Evolutionary conservation across 2,113 vertebrate species (phyloP).

Genomic region (Tringa solitaria): DNA sequence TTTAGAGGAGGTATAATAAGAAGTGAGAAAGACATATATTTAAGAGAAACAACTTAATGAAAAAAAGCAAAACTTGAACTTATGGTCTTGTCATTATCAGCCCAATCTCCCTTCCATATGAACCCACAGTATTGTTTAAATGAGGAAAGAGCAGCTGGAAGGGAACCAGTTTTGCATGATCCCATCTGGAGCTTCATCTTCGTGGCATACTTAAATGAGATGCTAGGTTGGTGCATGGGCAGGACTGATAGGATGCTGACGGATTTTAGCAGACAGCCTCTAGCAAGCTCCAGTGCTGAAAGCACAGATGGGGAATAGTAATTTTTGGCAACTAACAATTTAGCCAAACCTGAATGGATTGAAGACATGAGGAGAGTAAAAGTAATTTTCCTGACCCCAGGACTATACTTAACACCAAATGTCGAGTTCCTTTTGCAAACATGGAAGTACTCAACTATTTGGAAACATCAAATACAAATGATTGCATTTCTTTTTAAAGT

Average conservation of each 20-base stretch:
- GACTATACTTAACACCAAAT: background rate
- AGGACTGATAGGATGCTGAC: slow-evolving; percentile 18
- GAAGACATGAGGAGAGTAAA: background rate
- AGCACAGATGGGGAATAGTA: slow-evolving; percentile 39
- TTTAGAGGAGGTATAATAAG: slow-evolving; percentile 12
- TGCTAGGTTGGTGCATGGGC: background rate
- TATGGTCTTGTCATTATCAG: slow-evolving; percentile 9
- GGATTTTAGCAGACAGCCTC: slow-evolving; percentile 45
- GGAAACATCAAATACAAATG: background rate
- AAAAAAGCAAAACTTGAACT: slow-evolving; percentile 13
- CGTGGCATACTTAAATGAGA: slow-evolving; percentile 27
- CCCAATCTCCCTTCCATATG: background rate
- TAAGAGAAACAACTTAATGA: background rate
- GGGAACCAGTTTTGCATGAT: slow-evolving; percentile 34
- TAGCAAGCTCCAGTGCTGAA: slow-evolving; percentile 23
- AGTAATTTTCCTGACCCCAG: background rate
- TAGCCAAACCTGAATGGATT: background rate
- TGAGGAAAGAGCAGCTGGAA: slow-evolving; percentile 49
- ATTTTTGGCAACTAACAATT: slow-evolving; percentile 30
- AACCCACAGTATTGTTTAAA: slow-evolving; percentile 36
- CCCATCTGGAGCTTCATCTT: slow-evolving; percentile 53
- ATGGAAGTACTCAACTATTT: background rate
- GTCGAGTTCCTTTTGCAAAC: background rate
- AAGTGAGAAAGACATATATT: slow-evolving; percentile 23
- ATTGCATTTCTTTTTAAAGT: background rate